Conservation (phyloP, 2,888 invertebrate species). For the Tridacna crocea region DNA sequence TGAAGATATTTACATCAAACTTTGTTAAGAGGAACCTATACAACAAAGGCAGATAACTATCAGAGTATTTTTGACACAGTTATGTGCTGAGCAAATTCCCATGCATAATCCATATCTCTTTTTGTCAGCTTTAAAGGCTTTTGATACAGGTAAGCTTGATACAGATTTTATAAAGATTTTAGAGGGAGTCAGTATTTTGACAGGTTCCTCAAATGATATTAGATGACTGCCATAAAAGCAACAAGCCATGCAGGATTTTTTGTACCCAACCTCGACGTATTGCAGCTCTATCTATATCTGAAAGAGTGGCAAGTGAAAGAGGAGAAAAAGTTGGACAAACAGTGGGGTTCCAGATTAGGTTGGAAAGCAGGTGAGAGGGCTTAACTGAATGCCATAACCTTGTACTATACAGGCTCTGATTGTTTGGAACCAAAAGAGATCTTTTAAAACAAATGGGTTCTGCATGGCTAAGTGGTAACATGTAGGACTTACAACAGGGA, state of each 20-base stretch:
- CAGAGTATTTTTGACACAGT: no score
- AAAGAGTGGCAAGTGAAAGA: constrained; percentile 94
- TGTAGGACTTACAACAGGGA: no score
- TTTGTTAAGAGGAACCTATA: no score
- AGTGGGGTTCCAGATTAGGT: constrained; percentile 95
- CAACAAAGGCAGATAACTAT: no score
- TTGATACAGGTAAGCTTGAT: no score
- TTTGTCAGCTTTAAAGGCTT: no score
- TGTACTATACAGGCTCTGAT: neutral
- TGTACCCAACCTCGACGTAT: constrained; percentile 97
- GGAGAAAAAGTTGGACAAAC: constrained; percentile 91
- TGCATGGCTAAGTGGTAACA: no score
- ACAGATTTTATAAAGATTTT: neutral
- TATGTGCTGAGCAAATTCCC: no score
- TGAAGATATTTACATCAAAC: no score
- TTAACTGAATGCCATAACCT: neutral
- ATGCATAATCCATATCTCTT: no score
- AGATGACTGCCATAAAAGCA: constrained; percentile 88
- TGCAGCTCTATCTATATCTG: constrained; percentile 95
- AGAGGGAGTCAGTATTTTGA: neutral
- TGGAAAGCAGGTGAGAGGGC: constrained; percentile 90
- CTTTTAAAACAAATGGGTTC: neutral
- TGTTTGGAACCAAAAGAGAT: neutral
- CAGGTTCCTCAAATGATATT: constrained; percentile 97
- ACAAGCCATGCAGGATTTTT: constrained; percentile 91